Conservation (phyloP, 2,797 vertebrate species). For the Enteromius anoplus region DNA sequence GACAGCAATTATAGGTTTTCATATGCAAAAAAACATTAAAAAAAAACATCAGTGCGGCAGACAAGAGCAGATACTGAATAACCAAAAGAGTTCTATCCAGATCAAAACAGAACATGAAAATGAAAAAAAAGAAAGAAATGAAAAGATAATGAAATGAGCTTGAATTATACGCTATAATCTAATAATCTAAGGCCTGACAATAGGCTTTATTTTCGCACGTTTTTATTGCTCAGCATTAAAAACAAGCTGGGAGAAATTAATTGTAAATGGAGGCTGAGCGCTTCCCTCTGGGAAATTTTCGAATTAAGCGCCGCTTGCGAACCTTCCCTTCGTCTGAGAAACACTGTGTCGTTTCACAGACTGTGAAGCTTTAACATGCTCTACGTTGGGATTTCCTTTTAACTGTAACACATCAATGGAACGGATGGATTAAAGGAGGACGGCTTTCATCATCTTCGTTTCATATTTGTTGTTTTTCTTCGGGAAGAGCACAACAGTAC, state of each 20-base stretch:
- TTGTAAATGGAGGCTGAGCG: slow-evolving; percentile 51
- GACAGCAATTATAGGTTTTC: slow-evolving; percentile 61
- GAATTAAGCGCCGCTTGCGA: slow-evolving; percentile 52
- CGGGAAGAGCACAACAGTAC: neutral
- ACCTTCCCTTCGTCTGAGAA: slow-evolving; percentile 38
- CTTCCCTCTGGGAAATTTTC: slow-evolving; percentile 51
- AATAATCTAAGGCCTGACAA: slow-evolving; percentile 42
- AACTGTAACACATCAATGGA: slow-evolving; percentile 48
- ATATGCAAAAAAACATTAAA: slow-evolving; percentile 57
- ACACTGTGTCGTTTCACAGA: slow-evolving; percentile 30
- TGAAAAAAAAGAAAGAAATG: neutral
- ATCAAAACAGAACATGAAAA: slow-evolving; percentile 45
- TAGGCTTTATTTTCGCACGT: slow-evolving; percentile 28
- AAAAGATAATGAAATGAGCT: slow-evolving; percentile 32
- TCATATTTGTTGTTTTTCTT: slow-evolving; percentile 39
- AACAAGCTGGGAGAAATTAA: slow-evolving; percentile 50
- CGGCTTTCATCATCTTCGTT: slow-evolving; percentile 34
- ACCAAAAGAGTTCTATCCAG: slow-evolving; percentile 51
- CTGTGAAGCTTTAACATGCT: slow-evolving; percentile 42
- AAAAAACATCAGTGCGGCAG: slow-evolving; percentile 36
- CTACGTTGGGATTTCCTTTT: slow-evolving; percentile 49
- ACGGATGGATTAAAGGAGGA: slow-evolving; percentile 41
- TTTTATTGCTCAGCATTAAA: slow-evolving; percentile 52
- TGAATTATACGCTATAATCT: slow-evolving; percentile 31
- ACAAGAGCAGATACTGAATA: slow-evolving; percentile 47